Percentiles rank a stretch among this genome's conserved stretches.
Conservation (phyloP, 2,888 invertebrate genomes). For the Archips crataeganus region DNA sequence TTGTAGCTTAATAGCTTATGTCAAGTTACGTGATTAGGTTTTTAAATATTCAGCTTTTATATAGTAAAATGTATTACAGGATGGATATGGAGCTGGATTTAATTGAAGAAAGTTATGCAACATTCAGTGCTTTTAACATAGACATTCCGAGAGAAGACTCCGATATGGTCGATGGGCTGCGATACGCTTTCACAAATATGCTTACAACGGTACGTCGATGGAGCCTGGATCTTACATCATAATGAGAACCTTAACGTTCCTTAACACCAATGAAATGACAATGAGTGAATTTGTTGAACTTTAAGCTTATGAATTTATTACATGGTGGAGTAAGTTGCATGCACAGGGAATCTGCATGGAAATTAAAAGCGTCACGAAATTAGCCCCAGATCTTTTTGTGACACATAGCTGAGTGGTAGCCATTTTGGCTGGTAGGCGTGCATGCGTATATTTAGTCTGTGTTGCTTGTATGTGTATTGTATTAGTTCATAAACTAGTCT, state of each 20-base stretch:
- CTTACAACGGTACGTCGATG: constrained; percentile 86
- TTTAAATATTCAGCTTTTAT: not conserved
- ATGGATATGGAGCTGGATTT: constrained; percentile 91
- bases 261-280: not conserved
- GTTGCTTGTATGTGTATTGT: too few species aligned
- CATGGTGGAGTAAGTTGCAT: not conserved
- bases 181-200: constrained; percentile 92
- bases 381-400: too few species aligned
- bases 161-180: constrained; percentile 91
- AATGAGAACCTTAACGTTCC: not conserved
- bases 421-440: too few species aligned
- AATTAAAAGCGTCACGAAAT: too few species aligned
- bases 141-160: constrained; percentile 91
- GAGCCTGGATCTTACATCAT: not conserved
- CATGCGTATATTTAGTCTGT: too few species aligned
- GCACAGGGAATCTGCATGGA: too few species aligned
- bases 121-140: constrained; percentile 89
- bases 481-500: too few species aligned
- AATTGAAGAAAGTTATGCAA: constrained; percentile 92
- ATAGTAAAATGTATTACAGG: constrained; percentile 53
- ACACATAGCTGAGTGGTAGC: too few species aligned
- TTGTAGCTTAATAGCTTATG: too few species aligned
- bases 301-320: not conserved
- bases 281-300: not conserved
- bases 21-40: not conserved